Evolutionary conservation across 2,113 vertebrate species (phyloP).

Genomic region (Phainopepla nitens): DNA sequence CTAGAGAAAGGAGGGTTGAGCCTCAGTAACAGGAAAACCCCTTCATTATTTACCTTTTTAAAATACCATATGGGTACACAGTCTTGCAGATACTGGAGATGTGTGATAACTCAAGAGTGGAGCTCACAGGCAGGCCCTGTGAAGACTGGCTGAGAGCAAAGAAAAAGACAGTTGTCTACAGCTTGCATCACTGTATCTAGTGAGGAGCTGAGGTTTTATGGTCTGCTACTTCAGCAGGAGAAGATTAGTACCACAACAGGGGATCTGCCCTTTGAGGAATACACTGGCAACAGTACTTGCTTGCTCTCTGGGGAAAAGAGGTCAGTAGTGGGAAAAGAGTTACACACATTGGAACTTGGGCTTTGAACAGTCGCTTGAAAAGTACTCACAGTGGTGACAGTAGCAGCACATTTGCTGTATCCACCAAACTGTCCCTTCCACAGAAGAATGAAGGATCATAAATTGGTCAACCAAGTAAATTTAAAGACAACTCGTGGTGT

Average conservation of each 20-base stretch:
- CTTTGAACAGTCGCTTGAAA: not conserved
- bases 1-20: not conserved
- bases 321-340: not conserved
- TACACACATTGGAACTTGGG: fast-evolving
- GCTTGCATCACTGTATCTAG: not conserved
- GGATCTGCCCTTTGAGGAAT: not conserved
- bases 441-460: not conserved
- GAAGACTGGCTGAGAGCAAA: not conserved
- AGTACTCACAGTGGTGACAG: not conserved
- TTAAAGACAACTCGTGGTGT: not conserved
- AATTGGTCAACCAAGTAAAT: not conserved
- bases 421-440: not conserved
- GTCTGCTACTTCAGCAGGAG: not conserved
- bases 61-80: not conserved
- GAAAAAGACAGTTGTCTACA: not conserved
- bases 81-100: not conserved
- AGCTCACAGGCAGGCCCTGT: not conserved
- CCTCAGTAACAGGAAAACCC: fast-evolving
- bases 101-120: not conserved
- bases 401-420: not conserved
- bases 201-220: not conserved
- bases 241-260: fast-evolving
- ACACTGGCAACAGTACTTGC: not conserved
- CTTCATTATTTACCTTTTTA: not conserved
- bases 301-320: not conserved